Evolutionary conservation across 2,888 invertebrate species (phyloP), one percentile per base, ranked within the genome.

Genomic region (Gnatocerus cornutus): DNA sequence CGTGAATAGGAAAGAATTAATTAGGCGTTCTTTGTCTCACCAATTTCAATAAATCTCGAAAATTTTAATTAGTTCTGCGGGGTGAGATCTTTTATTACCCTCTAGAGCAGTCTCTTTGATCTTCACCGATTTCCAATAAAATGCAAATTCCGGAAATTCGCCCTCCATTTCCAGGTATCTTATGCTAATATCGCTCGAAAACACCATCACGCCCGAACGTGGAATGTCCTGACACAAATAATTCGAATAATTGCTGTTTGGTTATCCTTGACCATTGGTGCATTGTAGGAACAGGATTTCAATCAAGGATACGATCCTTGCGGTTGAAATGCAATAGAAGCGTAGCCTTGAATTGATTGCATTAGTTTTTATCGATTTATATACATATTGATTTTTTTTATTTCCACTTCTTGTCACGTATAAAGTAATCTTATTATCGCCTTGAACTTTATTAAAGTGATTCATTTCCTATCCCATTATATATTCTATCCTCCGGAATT

Each of bases 401-500:
- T 73, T 73, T 74, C 71, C 69, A 67, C 64, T 55, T 16, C 63
- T 66, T 76, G 76, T 74, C 74, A 77, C 74, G 74, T 76, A 77
- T 72, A 69, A 68, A 71, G 59, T 77, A 78, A 74, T 78, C 73
- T 72, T 72, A 76, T 78, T 78, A 68, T 69, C 69, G 70, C 80
- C 79, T 80, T 80, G 80, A 80, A 79, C 80, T 80, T 80, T 79
- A 78, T 72, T 68, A 74, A n/a, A 72, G 73, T 67, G 59, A 58
- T 59, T 67, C 66, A 58, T 65, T 65, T 65, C 65, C 65, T 65
- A 55, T 65, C 53, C 43, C 29, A 63, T 63, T 53, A 43, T 63
- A 63, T 46, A 53, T 56, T 41, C 46, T 65, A 46, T 50, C 66
- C 59, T 67, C 66, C 59, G 59, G 66, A 67, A 65, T 65, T 65